Conservation (phyloP, 2,888 invertebrate genomes). For the Mesoligia furuncula region DNA sequence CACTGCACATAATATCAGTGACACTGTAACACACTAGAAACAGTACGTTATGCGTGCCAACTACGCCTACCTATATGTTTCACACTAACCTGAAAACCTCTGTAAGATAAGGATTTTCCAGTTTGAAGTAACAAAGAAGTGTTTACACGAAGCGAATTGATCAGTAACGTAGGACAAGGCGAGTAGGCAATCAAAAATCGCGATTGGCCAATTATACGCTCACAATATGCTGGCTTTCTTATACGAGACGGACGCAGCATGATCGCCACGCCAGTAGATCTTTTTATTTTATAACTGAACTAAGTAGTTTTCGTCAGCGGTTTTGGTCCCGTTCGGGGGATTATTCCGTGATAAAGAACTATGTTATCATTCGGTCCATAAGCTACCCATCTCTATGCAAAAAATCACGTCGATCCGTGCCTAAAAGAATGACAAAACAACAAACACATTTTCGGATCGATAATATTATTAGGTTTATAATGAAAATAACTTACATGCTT, state of each 20-base stretch:
- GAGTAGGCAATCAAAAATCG: slow-evolving; percentile 16
- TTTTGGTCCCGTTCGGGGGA: background rate
- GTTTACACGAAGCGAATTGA: slow-evolving; percentile 17
- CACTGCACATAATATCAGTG: background rate
- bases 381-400: background rate
- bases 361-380: background rate
- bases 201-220: slow-evolving; percentile 19
- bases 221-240: slow-evolving; percentile 7
- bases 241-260: slow-evolving; percentile 3
- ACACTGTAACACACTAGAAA: slow-evolving; percentile 3
- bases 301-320: background rate
- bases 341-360: background rate
- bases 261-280: background rate
- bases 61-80: background rate
- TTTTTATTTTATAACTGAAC: slow-evolving; percentile 5
- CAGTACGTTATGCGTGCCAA: background rate
- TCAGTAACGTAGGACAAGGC: slow-evolving; percentile 6
- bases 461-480: background rate
- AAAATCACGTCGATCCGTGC: background rate
- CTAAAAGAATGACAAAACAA: background rate
- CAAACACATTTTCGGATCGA: background rate
- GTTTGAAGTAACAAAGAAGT: slow-evolving; percentile 1
- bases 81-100: slow-evolving; percentile 3
- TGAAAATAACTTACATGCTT: slow-evolving; percentile 72
- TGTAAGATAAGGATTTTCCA: background rate